Evolutionary conservation across 2,888 invertebrate species (phyloP).

Genomic region (Pterobdella sp.): DNA sequence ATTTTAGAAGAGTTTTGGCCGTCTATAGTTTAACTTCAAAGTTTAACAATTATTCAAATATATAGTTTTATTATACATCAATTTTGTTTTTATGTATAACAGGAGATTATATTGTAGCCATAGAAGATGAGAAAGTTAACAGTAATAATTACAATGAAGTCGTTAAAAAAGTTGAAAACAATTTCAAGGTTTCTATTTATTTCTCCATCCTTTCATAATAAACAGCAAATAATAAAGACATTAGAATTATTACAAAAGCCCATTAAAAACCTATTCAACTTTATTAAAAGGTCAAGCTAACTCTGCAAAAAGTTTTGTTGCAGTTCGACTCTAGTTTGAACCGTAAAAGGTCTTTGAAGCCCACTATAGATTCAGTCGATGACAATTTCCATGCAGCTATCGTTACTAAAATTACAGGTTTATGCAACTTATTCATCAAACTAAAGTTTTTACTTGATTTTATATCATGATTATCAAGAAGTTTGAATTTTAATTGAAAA

Average conservation of each 20-base stretch:
- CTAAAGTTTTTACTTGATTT: too few relatives aligned
- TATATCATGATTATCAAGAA: too few relatives aligned
- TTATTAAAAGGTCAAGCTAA: conserved; percentile 5
- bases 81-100: too few relatives aligned
- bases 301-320: conserved; percentile 17
- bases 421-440: too few relatives aligned
- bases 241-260: too few relatives aligned
- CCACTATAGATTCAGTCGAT: background rate
- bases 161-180: background rate
- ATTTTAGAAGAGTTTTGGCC: too few relatives aligned
- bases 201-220: background rate
- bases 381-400: background rate
- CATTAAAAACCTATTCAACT: background rate
- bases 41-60: background rate
- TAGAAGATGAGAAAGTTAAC: conserved; percentile 7
- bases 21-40: too few relatives aligned
- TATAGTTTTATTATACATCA: background rate
- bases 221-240: too few relatives aligned
- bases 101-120: conserved; percentile 24
- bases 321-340: background rate
- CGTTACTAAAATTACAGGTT: conserved; percentile 10
- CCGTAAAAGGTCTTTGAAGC: background rate
- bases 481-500: too few relatives aligned
- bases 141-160: conserved; percentile 20
- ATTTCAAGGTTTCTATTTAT: conserved; percentile 14